Conservation (phyloP, 2,888 invertebrate genomes). For the Endomychus coccineus region DNA sequence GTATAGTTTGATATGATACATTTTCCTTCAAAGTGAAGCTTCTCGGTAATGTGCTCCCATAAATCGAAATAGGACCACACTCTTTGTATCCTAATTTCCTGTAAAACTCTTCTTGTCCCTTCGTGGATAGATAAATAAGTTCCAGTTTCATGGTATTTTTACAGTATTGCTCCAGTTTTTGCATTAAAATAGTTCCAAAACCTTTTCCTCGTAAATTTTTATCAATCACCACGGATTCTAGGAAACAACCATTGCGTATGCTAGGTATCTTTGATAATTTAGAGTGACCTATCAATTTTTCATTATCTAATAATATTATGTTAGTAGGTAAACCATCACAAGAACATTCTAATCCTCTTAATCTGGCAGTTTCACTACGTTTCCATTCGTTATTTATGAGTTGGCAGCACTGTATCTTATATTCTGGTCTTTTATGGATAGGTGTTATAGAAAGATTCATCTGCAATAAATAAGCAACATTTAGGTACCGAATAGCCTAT, state of each 20-base stretch:
- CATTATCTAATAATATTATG: constrained; percentile 55
- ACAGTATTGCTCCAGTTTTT: constrained; percentile 66
- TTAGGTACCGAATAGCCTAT: no score
- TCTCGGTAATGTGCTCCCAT: no score
- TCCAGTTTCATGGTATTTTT: constrained; percentile 53
- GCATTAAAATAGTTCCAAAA: constrained; percentile 68
- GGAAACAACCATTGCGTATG: constrained; percentile 63
- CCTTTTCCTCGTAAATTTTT: constrained; percentile 65
- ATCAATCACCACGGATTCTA: constrained; percentile 76
- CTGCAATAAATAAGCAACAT: no score
- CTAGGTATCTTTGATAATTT: constrained; percentile 68
- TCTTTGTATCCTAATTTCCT: constrained; percentile 62
- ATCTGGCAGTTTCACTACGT: constrained; percentile 69
- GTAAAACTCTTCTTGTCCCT: constrained; percentile 71
- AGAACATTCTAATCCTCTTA: constrained; percentile 66
- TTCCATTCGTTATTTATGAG: constrained; percentile 85
- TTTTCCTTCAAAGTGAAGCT: no score
- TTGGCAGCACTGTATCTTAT: constrained; percentile 62
- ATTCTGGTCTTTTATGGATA: constrained; percentile 64
- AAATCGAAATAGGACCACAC: constrained; percentile 62
- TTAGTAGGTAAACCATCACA: constrained; percentile 66
- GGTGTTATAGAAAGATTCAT: constrained; percentile 7
- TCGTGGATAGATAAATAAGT: constrained; percentile 48
- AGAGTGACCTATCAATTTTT: constrained; percentile 66
- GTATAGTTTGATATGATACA: no score